Evolutionary conservation across 64 coral and sea anemone genomes (phyloP), one percentile per base, ranked within the genome.

Genomic region (Astreopora myriophthalma): DNA sequence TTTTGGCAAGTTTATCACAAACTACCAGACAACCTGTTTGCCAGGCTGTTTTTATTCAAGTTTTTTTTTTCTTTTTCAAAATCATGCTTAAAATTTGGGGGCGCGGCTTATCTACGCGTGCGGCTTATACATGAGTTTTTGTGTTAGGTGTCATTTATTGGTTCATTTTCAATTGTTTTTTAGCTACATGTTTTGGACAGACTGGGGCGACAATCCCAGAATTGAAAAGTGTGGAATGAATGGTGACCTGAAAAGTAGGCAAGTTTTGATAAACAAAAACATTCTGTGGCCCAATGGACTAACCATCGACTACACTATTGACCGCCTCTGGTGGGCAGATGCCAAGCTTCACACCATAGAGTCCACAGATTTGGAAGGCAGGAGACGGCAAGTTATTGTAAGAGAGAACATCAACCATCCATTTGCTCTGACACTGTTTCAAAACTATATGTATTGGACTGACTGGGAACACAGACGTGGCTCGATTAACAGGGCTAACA

Each of bases 121-220:
- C n/a, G n/a, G n/a, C n/a, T n/a, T n/a, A n/a, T n/a, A n/a, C n/a
- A n/a, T n/a, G n/a, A n/a, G n/a, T n/a, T n/a, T n/a, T n/a, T n/a
- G n/a, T n/a, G n/a, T n/a, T n/a, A n/a, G n/a, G n/a, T n/a, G 62
- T 19, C 13, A 61, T 20, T 57, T 22, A 57, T 69, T 40, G 8
- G 9, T 3, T 31, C 22, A 8, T 65, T 62, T 35, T 29, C 76
- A 40, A 30, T 13, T 86, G 1, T 69, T 69, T 74, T 75, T 16
- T 31, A 96, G 95, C 11, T 96, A 71, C n/a, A 93, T 96, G 91
- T 90, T 94, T 68, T 96, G 95, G 95, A 93, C 95, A 17, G 95
- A 96, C 35, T 96, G 95, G 95, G 95, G 95, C 7, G 91, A 93
- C 26, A 61, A 31, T 0, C 87, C 95, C 9, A 96, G 87, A 39